Evolutionary conservation across 2,797 vertebrate species (phyloP), one percentile per base, ranked within the genome.

Genomic region (Tangara arthus): DNA sequence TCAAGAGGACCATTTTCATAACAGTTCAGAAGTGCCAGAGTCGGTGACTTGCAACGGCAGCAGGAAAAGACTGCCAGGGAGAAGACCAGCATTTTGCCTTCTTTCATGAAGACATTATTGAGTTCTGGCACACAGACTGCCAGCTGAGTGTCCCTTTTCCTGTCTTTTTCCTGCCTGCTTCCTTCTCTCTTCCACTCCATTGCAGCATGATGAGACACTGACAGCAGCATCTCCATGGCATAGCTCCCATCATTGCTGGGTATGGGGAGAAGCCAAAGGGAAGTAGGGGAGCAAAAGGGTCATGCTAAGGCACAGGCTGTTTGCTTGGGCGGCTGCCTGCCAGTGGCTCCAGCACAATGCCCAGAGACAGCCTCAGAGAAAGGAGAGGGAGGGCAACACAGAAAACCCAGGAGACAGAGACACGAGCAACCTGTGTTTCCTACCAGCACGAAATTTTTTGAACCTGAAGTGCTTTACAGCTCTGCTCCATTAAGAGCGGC

Each of bases 371-470:
- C n/a, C 32, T 57, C 3, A 11, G 55, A 76, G 56, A 52, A 55
- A 71, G 50, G 12, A 79, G 26, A 60, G 37, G 28, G 32, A 85
- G 7, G 44, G 6, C 30, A 46, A n/a, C 3, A 7, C 2, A 4
- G 50, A 89, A 82, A 71, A 65, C 37, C 4, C n/a, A 26, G n/a
- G 56, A 73, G 30, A 41, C 3, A 37, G 35, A 78, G 65, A 47
- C 39, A 65, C 0, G 1, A 82, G 28, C 0, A 5, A 80, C 26
- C 19, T 1, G 2, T 1, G 1, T 71, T 93, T 95, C 52, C 27
- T 71, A 75, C 55, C 1, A 24, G 61, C 69, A 41, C 57, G 0
- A 4, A 60, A 69, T 37, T 68, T 85, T 93, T 93, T 90, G 69
- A 89, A 87, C 30, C n/a, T 5, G 1, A 75, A 86, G 42, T 61